Conservation (phyloP, 2,888 invertebrate genomes). For the Nowickia ferox region DNA sequence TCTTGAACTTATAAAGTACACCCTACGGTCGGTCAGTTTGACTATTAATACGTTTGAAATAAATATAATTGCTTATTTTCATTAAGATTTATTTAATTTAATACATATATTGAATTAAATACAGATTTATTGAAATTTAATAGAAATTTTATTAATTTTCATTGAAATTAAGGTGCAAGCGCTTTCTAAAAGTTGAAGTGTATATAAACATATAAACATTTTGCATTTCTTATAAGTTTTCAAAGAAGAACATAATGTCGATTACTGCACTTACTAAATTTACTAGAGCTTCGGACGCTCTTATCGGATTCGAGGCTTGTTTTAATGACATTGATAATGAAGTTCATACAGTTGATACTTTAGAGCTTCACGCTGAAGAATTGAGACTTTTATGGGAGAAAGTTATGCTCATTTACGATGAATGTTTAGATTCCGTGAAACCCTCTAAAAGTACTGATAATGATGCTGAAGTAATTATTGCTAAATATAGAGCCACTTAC, state of each 20-base stretch:
- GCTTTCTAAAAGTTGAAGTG: too few species aligned
- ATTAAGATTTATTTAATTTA: too few species aligned
- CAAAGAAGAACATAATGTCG: not conserved
- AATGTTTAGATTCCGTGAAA: not conserved
- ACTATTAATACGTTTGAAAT: too few species aligned
- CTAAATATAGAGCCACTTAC: not conserved
- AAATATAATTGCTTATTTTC: too few species aligned
- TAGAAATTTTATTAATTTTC: too few species aligned
- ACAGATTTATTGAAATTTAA: too few species aligned
- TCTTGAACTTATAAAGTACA: too few species aligned
- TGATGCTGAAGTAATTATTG: not conserved
- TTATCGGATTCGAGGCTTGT: not conserved
- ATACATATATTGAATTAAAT: too few species aligned
- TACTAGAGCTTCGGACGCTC: slow-evolving; percentile 1
- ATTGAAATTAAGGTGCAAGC: too few species aligned
- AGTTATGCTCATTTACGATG: too few species aligned
- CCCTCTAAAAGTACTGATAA: not conserved
- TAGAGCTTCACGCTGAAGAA: not conserved
- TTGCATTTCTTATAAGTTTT: not conserved
- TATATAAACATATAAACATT: too few species aligned
- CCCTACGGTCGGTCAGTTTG: too few species aligned
- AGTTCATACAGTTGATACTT: not conserved
- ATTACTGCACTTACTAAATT: not conserved
- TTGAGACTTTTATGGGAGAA: not conserved
- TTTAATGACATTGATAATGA: not conserved